These are phyloP conservation scores for Crotalus viridis DNA, from an alignment of 2,113 vertebrate species.

Conservation along the genomic window DNA sequence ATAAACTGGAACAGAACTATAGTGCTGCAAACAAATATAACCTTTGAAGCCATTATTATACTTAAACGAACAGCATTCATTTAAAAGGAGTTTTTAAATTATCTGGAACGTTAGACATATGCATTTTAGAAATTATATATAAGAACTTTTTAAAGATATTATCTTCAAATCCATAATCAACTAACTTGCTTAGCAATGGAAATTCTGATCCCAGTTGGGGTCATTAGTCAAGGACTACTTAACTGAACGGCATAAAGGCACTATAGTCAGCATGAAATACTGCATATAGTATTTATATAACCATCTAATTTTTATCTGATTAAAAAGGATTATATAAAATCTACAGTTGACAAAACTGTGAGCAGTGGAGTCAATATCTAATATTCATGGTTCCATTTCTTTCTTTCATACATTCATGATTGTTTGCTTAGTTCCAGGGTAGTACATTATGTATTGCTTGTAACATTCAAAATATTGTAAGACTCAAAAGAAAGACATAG, in stretches of 20 bases:
- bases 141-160: not conserved
- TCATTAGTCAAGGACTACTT: not conserved
- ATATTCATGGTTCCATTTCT: not conserved
- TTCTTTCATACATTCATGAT: not conserved
- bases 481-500: too few relatives aligned
- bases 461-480: too few relatives aligned
- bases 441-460: too few relatives aligned
- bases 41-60: not conserved
- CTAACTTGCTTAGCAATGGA: not conserved
- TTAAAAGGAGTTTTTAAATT: not conserved
- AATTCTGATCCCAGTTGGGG: not conserved
- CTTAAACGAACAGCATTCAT: not conserved
- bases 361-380: not conserved
- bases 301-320: not conserved
- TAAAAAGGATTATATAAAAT: not conserved
- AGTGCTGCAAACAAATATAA: not conserved
- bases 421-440: not conserved
- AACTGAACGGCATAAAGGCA: not conserved
- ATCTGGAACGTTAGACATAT: not conserved
- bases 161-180: not conserved
- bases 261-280: not conserved
- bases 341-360: not conserved
- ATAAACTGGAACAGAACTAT: not conserved
- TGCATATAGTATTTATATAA: not conserved
- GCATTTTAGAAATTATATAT: not conserved